phyloP scores from a whole-genome alignment of 2,888 invertebrate species.

The Leptothorax acervorum region DNA sequence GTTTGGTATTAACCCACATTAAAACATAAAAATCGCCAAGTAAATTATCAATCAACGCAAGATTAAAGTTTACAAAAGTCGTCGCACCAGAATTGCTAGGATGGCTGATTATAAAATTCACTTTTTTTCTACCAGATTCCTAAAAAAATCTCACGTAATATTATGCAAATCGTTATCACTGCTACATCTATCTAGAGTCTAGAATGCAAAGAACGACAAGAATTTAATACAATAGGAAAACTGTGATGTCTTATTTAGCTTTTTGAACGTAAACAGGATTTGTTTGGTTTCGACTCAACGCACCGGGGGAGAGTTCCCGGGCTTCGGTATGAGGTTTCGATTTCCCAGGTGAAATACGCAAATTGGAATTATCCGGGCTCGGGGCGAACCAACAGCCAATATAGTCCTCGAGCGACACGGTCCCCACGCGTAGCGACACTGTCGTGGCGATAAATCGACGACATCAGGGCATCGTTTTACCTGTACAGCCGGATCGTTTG shows the following conservation, averaged over 20 bases:
- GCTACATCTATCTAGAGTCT: not conserved
- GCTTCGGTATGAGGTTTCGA: conserved; percentile 33
- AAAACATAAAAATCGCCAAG: not conserved
- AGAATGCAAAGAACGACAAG: not conserved
- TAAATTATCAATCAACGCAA: not conserved
- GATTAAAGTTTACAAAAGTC: not conserved
- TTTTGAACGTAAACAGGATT: conserved; percentile 7
- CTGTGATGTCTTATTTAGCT: not conserved
- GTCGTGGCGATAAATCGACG: conserved; percentile 79
- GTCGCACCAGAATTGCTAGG: not conserved
- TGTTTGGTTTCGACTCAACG: not conserved
- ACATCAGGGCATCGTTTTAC: conserved; percentile 76
- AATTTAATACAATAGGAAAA: not conserved
- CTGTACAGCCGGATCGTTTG: conserved; percentile 77
- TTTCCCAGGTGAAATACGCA: conserved; percentile 67
- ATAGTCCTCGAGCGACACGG: conserved; percentile 74
- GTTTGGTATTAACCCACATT: not conserved
- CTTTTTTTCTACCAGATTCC: not conserved
- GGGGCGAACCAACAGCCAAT: conserved; percentile 51
- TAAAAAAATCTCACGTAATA: not conserved
- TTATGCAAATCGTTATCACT: not conserved
- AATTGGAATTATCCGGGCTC: conserved; percentile 61
- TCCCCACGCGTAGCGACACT: conserved; percentile 68
- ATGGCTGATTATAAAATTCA: not conserved
- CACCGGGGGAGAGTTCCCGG: conserved; percentile 11